Base-by-base conservation (phyloP, 2,888 invertebrate genomes). In the Macrophya annulata region DNA sequence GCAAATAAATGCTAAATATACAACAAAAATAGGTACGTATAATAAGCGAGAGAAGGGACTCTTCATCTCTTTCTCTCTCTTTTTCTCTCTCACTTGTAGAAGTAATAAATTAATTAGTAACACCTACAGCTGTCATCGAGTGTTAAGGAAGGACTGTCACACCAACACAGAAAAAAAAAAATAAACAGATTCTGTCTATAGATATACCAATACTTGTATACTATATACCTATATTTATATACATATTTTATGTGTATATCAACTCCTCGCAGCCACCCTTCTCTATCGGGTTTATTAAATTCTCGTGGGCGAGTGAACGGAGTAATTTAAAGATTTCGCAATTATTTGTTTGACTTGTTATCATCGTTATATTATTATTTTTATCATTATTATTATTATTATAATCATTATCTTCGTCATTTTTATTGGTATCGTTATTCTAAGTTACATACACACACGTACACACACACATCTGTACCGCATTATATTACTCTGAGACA, bases 241-340 rank as follows among this genome's bases (percentile, higher is more conserved):
- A 31, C 31, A n/a, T n/a, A n/a, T n/a, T n/a, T n/a, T 31, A 3
- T 3, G 3, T 3, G 31, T 31, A 40, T 17, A 17, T 74, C 45
- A 21, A 5, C n/a, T 25, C 43, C 59, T 43, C 43, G 43, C 77
- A 59, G 59, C 15, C 62, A 43, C 15, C 62, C 81, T 40, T 81
- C 43, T 62, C 48, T 65, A 37, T 43, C 51, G 51, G 81, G 81
- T 81, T 81, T 43, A 43, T 81, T 81, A 81, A 81, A 81, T 81
- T 62, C 81, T 81, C 59, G 59, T 81, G 62, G 81, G 37, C 81
- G 62, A 81, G 65, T 65, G 59, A 81, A 81, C 62, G 48, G 43
- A 43, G 81, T 48, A 65, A 81, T 81, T 40, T 59, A 37, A 62
- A 59, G 81, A 81, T 81, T 43, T 31, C 81, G 48, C 65, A 81